Evolutionary conservation across 2,888 invertebrate species (phyloP).

Genomic region (Furcula furcula): DNA sequence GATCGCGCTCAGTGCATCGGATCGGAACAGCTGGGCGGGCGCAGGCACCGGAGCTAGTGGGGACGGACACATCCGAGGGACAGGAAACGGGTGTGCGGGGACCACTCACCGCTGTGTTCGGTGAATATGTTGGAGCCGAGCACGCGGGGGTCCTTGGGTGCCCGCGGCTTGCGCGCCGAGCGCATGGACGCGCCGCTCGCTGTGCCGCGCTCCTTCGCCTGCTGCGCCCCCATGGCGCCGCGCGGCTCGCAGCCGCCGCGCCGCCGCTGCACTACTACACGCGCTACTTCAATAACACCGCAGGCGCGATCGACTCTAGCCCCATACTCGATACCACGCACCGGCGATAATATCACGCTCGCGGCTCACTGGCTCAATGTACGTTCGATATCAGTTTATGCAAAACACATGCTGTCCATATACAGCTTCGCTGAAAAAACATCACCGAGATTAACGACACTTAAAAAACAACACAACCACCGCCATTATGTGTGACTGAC

Average conservation of each 20-base stretch:
- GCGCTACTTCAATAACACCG: constrained; percentile 61
- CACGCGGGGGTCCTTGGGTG: constrained; percentile 90
- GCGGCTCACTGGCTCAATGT: constrained; percentile 6
- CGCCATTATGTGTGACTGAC: constrained; percentile 69
- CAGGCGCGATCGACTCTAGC: constrained; percentile 44
- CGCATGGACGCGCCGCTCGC: constrained; percentile 88
- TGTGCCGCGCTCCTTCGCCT: constrained; percentile 93
- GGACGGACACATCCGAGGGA: not conserved
- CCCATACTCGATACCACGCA: constrained; percentile 36
- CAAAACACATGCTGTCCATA: constrained; percentile 24
- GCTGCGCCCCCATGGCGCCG: constrained; percentile 93
- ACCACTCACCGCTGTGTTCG: constrained; percentile 93
- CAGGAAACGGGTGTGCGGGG: not conserved
- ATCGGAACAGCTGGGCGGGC: not conserved
- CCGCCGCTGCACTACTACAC: constrained; percentile 30
- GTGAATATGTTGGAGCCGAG: constrained; percentile 96
- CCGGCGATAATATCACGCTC: constrained; percentile 11
- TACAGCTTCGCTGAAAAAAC: constrained; percentile 33
- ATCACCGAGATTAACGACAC: constrained; percentile 43
- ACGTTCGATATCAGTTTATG: constrained; percentile 10
- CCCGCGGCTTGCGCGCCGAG: constrained; percentile 88
- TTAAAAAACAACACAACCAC: constrained; percentile 64
- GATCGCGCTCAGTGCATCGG: no score
- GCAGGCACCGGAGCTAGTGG: not conserved
- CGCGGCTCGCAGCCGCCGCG: constrained; percentile 51